Evolutionary conservation across 2,113 vertebrate species (phyloP).

Genomic region (Psittacus erithacus): DNA sequence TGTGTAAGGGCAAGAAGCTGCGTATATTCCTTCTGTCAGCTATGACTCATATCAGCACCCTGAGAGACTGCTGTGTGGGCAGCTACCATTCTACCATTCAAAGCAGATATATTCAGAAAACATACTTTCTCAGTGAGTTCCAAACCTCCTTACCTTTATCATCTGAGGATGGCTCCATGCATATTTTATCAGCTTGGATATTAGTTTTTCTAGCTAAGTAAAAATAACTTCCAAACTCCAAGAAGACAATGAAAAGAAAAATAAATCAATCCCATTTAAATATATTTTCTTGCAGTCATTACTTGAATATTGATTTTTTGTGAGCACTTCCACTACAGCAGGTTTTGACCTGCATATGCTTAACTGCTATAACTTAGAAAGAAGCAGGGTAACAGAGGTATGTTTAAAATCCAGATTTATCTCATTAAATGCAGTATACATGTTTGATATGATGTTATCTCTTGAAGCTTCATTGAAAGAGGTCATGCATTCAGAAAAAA

Average conservation of each 20-base stretch:
- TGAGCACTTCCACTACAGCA: neutral
- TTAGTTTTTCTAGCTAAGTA: neutral
- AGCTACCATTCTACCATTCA: neutral
- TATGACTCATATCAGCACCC: neutral
- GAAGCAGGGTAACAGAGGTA: neutral
- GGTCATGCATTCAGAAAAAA: neutral
- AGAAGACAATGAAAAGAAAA: neutral
- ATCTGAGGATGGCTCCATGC: neutral
- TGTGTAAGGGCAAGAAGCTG: neutral
- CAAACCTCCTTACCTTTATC: neutral
- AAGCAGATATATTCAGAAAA: neutral
- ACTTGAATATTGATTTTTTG: neutral
- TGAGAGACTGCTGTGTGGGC: rapidly evolving
- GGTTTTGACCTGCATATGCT: neutral
- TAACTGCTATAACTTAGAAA: neutral
- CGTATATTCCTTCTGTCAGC: neutral
- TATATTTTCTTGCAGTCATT: neutral
- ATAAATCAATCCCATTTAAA: neutral
- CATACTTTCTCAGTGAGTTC: neutral
- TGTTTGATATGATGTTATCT: neutral
- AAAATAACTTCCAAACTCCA: neutral
- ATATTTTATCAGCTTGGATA: neutral
- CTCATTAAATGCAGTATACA: neutral
- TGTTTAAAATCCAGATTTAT: neutral
- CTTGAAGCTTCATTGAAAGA: neutral